phyloP scores from a whole-genome alignment of 1,140 invertebrate species.

The Subanguina moxae region DNA sequence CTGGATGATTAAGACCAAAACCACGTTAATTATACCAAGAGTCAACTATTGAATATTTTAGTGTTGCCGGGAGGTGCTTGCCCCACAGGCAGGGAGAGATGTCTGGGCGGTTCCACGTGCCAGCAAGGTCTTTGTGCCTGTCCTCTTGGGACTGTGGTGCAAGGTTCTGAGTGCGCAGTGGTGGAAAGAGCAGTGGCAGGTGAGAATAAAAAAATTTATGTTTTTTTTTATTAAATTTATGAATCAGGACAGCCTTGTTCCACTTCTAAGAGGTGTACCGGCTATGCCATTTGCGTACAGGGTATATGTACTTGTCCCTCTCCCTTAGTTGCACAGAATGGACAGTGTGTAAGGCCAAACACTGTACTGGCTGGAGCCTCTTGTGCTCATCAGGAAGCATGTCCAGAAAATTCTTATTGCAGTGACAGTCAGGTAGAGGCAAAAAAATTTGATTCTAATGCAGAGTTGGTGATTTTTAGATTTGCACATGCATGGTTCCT shows the following conservation, averaged over 20 bases:
- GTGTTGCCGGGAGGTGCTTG: conserved; percentile 40
- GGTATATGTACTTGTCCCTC: conserved; percentile 42
- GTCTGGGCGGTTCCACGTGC: conserved; percentile 44
- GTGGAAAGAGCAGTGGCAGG: conserved; percentile 29
- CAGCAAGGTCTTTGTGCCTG: conserved; percentile 41
- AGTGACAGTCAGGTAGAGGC: conserved; percentile 15
- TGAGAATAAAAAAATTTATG: too few species aligned
- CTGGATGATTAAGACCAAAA: too few species aligned
- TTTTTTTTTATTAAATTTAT: too few species aligned
- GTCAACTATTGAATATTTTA: conserved; percentile 16
- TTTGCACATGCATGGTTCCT: conserved; percentile 42
- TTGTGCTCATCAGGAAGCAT: conserved; percentile 42
- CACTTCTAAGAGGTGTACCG: conserved; percentile 34
- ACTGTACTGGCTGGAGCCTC: conserved; percentile 22
- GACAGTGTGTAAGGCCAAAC: conserved; percentile 24
- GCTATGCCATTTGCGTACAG: conserved; percentile 41
- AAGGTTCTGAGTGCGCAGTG: conserved; percentile 38
- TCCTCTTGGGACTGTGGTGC: conserved; percentile 37
- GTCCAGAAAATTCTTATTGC: conserved; percentile 42
- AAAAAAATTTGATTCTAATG: too few species aligned
- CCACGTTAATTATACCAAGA: conserved; percentile 5
- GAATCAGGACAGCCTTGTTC: conserved; percentile 38
- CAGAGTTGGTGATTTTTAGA: not conserved
- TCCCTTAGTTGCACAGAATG: conserved; percentile 43
- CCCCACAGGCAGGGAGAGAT: conserved; percentile 40